Evolutionary conservation across 2,113 vertebrate genomes (phyloP), one percentile per base, ranked within the genome.

Genomic region (Python bivittatus): DNA sequence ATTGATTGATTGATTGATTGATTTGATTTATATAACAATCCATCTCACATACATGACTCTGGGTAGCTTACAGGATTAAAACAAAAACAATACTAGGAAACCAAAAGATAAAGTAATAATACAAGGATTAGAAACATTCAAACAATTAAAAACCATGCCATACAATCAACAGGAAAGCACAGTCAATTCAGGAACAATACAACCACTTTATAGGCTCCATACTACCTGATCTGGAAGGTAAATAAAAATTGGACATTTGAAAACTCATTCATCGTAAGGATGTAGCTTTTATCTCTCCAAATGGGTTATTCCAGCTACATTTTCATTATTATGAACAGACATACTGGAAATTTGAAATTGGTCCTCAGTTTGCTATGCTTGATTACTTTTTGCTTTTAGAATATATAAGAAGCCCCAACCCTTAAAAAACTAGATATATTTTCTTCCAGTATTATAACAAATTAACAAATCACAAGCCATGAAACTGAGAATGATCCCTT

Each of bases 311-410:
- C 94, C 93, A 92, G 93, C 93, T 97, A 95, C 95, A 92, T 97
- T 94, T 96, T 95, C 84, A 33, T 92, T 96, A 96, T 89, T 96
- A 72, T 96, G 96, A 91, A 95, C 94, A 94, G 95, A 95, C 94
- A 96, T 94, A 93, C 88, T 95, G 95, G 15, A 79, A 22, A 96
- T 97, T 98, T 96, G 95, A 97, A 97, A 97, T 91, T 95, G 92
- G 95, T 97, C 92, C 94, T 96, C 91, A 57, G 96, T 96, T 91
- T 92, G 84, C 20, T 84, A 22, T 93, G 94, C n/a, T 48, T 94
- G 91, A 94, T 97, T 93, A 93, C 95, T 88, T 97, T 95, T 95
- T 92, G 90, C 56, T 94, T 91, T 95, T 90, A 94, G 17, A 57
- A 57, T 57, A 0, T 57, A 57, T 57, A 57, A 57, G 64, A 72